Evolutionary conservation across 1,140 invertebrate species (phyloP).

Genomic region (Papilio machaon): DNA sequence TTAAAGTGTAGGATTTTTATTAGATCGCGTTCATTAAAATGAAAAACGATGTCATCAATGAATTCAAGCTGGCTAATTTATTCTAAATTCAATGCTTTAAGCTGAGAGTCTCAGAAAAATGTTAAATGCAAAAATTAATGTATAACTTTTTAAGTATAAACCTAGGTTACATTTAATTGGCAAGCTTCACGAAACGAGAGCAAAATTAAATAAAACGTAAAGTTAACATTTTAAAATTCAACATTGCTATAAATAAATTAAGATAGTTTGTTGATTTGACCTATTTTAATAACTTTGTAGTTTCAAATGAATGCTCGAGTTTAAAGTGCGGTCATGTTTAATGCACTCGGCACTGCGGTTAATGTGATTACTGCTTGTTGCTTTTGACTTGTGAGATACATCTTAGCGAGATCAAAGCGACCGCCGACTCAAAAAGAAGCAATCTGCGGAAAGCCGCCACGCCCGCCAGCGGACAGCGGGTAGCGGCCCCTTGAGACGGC

Average conservation of each 20-base stretch:
- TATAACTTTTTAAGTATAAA: slow-evolving; percentile 1
- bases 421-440: slow-evolving; percentile 5
- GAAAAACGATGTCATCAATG: not conserved
- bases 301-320: slow-evolving; percentile 2
- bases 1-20: not conserved
- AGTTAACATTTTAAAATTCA: not conserved
- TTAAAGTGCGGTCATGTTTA: not conserved
- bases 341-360: slow-evolving; percentile 15
- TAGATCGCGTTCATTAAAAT: not conserved
- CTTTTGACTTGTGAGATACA: not conserved
- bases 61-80: too few species aligned
- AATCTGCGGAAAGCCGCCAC: not conserved
- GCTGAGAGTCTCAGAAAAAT: not conserved
- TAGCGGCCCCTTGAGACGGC: not conserved
- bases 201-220: not conserved
- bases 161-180: not conserved
- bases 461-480: not conserved
- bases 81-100: not conserved
- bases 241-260: not conserved
- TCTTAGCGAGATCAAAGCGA: slow-evolving; percentile 18
- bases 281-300: slow-evolving; percentile 6
- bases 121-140: not conserved
- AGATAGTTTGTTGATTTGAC: not conserved
- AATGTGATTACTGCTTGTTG: slow-evolving; percentile 17
- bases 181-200: not conserved